phyloP scores from a whole-genome alignment of 1,140 invertebrate genomes.

The Drosophila repletoides region DNA sequence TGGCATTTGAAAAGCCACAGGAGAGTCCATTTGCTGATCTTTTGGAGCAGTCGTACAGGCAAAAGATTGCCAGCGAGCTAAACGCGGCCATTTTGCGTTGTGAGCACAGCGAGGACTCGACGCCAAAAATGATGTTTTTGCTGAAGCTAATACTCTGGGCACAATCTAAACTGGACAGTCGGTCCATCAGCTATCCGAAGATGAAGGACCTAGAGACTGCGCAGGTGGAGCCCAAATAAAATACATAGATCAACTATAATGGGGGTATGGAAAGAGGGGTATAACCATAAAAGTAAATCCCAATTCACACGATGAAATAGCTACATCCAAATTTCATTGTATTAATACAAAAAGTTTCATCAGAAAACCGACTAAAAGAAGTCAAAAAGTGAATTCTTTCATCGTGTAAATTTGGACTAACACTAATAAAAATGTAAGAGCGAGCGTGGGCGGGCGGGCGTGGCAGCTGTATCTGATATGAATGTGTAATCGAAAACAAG shows the following conservation, averaged over 20 bases:
- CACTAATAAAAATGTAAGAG: neutral
- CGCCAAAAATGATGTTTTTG: conserved; percentile 94
- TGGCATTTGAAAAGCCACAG: conserved; percentile 98
- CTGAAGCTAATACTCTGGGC: conserved; percentile 97
- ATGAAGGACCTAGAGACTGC: conserved; percentile 94
- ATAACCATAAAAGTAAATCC: no score
- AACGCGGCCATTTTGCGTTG: conserved; percentile 97
- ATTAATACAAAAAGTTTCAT: no score
- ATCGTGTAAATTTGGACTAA: no score
- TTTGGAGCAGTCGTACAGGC: conserved; percentile 94
- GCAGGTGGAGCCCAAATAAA: conserved; percentile 86
- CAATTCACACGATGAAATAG: no score
- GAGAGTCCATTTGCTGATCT: conserved; percentile 97
- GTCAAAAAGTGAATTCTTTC: no score
- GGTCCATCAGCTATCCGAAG: conserved; percentile 93
- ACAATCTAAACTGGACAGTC: conserved; percentile 96
- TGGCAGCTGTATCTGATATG: conserved; percentile 6
- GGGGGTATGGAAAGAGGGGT: no score
- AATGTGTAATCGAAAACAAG: neutral
- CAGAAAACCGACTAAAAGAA: neutral
- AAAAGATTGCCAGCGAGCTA: conserved; percentile 98
- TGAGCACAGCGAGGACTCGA: conserved; percentile 94
- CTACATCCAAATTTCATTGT: no score
- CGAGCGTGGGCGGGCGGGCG: neutral
- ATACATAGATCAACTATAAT: no score